Conservation (phyloP, 2,113 vertebrate species). For the Hemiscyllium ocellatum region DNA sequence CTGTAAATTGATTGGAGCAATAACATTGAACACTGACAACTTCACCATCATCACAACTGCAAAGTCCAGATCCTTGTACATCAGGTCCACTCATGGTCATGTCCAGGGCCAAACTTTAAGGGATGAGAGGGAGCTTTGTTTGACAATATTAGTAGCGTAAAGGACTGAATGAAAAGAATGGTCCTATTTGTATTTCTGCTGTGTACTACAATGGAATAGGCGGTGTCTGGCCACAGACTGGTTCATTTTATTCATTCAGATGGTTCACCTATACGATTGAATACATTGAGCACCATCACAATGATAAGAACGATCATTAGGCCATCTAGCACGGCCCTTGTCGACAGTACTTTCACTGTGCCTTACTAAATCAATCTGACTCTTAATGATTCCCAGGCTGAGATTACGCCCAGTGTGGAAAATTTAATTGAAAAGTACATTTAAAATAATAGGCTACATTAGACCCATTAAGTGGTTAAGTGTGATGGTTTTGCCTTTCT, state of each 20-base stretch:
- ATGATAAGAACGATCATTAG: not conserved
- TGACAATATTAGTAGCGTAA: not conserved
- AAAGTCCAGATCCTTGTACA: not conserved
- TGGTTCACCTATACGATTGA: not conserved
- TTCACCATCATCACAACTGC: not conserved
- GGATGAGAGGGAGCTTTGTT: not conserved
- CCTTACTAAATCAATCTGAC: not conserved
- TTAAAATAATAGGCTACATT: slow-evolving; percentile 29
- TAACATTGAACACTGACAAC: not conserved
- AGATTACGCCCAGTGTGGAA: not conserved
- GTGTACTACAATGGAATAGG: not conserved
- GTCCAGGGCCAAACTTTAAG: not conserved
- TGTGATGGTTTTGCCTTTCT: not conserved
- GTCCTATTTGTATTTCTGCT: not conserved
- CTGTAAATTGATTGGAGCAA: not conserved
- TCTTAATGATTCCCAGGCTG: not conserved
- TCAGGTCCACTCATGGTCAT: not conserved
- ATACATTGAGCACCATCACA: not conserved
- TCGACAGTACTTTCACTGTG: not conserved
- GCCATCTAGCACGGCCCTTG: not conserved
- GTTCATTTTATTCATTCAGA: not conserved
- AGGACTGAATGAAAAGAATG: not conserved
- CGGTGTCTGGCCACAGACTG: too few species aligned
- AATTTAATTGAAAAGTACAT: not conserved
- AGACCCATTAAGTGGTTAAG: not conserved